phyloP scores from a whole-genome alignment of 2,113 vertebrate species.

The Hippopotamus amphibius region DNA sequence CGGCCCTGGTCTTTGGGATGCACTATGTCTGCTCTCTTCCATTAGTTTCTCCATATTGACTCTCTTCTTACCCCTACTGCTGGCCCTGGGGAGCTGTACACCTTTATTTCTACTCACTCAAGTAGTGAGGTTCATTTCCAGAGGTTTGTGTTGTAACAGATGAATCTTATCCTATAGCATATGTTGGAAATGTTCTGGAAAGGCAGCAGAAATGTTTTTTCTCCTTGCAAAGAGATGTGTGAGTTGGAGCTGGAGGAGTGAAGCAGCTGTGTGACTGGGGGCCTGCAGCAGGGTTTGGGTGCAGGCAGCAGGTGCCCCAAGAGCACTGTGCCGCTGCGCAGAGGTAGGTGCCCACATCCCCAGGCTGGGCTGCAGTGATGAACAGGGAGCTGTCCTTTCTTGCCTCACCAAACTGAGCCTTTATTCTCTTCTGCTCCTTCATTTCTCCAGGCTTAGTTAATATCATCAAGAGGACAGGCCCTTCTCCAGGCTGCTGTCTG shows the following conservation, averaged over 20 bases:
- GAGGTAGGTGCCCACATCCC: neutral
- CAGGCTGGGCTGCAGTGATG: neutral
- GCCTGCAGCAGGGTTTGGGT: neutral
- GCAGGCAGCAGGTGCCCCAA: neutral
- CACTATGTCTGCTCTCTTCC: neutral
- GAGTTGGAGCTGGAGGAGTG: neutral
- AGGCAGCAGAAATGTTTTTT: neutral
- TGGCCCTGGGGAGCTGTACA: neutral
- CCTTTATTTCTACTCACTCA: too few relatives aligned
- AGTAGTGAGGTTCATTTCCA: neutral
- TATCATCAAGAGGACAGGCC: conserved; percentile 6
- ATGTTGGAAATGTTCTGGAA: neutral
- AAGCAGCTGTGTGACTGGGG: neutral
- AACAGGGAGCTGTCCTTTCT: conserved; percentile 49
- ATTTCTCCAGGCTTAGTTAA: conserved; percentile 16
- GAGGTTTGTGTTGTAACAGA: neutral
- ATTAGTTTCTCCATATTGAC: neutral
- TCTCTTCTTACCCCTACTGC: neutral
- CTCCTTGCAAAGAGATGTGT: too few relatives aligned
- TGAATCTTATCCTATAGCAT: neutral
- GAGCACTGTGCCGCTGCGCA: conserved; percentile 35
- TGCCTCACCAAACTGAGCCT: neutral
- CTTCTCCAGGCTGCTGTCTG: neutral
- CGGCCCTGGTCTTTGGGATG: neutral
- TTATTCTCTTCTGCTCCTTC: conserved; percentile 31